Conservation (phyloP, 2,888 invertebrate species). For the Thymelicus sylvestris region DNA sequence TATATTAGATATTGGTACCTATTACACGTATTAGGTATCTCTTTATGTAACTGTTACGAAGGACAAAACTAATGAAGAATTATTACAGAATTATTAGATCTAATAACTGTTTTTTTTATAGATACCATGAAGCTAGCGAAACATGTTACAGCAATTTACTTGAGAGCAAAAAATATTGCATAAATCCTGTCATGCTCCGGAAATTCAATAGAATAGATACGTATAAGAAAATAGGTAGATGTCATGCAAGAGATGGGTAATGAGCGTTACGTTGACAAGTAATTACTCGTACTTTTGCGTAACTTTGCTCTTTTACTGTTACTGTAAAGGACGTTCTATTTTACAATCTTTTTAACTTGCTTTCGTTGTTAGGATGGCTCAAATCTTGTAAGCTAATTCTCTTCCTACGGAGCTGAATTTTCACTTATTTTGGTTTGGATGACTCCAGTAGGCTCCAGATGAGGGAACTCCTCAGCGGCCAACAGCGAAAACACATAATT, state of each 20-base stretch:
- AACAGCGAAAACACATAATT: too few relatives aligned
- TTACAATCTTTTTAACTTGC: too few relatives aligned
- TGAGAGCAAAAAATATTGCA: constrained; percentile 5
- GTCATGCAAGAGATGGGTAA: constrained; percentile 8
- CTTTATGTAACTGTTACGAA: not conserved
- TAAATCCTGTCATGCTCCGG: constrained; percentile 1
- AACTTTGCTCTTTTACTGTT: not conserved
- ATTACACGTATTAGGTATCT: too few relatives aligned
- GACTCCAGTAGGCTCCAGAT: too few relatives aligned
- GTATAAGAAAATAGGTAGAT: not conserved
- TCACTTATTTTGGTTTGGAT: too few relatives aligned
- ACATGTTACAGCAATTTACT: not conserved
- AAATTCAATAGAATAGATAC: not conserved
- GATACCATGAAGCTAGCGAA: not conserved
- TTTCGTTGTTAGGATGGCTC: too few relatives aligned
- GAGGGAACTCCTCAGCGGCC: too few relatives aligned
- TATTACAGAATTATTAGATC: not conserved
- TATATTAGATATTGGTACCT: too few relatives aligned
- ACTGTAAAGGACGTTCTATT: too few relatives aligned
- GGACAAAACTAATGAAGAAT: not conserved
- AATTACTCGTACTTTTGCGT: constrained; percentile 9
- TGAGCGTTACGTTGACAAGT: constrained; percentile 4
- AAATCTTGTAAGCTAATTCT: too few relatives aligned
- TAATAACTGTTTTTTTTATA: not conserved
- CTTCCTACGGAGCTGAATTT: too few relatives aligned